A percentile compares a stretch with the other conserved stretches of the same genome.
phyloP scores from a whole-genome alignment of 2,113 vertebrate species.

The Antechinus flavipes region DNA sequence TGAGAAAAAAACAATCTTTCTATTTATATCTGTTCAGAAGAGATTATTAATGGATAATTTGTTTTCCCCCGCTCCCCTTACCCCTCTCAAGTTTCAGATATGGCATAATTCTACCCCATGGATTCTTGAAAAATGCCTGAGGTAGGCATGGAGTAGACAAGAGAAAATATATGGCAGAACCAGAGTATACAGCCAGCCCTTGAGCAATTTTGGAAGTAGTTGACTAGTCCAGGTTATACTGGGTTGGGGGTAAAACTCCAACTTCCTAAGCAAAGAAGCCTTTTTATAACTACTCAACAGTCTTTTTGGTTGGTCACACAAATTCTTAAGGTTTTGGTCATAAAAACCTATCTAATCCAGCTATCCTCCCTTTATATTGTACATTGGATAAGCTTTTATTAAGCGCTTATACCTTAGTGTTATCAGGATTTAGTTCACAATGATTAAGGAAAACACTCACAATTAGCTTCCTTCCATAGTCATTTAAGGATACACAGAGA shows the following conservation, averaged over 20 bases:
- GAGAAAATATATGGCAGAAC: background rate
- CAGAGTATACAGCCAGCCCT: background rate
- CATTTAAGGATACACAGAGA: background rate
- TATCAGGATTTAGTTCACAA: background rate
- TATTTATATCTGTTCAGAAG: constrained; percentile 15
- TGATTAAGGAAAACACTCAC: background rate
- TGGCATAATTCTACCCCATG: background rate
- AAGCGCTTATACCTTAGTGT: background rate
- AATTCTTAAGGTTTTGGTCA: background rate
- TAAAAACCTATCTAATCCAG: background rate
- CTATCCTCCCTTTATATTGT: background rate
- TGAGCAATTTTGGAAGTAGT: background rate
- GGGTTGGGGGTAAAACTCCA: background rate
- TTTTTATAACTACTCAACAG: background rate
- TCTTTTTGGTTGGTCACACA: background rate
- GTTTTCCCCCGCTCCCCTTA: background rate
- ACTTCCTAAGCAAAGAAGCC: background rate
- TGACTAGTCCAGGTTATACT: background rate
- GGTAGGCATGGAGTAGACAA: background rate
- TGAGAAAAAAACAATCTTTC: constrained; percentile 18
- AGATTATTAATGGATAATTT: background rate
- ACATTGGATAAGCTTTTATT: background rate
- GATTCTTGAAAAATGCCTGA: background rate
- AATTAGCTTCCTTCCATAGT: background rate
- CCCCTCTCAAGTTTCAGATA: background rate